Percentiles rank a stretch among this genome's conserved stretches.
These are phyloP conservation scores for Eupithecia tripunctaria DNA, from an alignment of 2,888 invertebrate genomes.

Conservation along the genomic window DNA sequence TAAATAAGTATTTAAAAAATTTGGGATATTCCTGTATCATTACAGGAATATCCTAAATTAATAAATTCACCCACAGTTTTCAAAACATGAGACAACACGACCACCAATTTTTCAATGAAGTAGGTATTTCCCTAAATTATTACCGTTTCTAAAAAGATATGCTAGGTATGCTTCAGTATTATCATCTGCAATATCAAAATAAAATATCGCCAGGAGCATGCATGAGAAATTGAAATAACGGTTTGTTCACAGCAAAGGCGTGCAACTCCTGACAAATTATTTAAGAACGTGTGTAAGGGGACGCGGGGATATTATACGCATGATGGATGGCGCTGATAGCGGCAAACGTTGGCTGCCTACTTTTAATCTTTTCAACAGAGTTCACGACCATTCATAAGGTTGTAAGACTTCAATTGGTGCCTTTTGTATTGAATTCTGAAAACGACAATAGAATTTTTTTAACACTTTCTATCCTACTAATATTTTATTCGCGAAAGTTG, in stretches of 20 bases:
- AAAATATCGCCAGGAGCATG: constrained; percentile 59
- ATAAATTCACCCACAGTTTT: background rate
- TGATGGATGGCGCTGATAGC: constrained; percentile 79
- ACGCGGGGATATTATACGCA: constrained; percentile 74
- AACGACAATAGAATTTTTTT: background rate
- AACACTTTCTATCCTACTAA: background rate
- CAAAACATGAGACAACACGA: background rate
- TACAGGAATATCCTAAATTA: too few species aligned
- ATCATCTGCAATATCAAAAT: constrained; percentile 43
- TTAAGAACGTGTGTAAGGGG: constrained; percentile 81
- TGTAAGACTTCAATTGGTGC: background rate
- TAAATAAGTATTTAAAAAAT: too few species aligned
- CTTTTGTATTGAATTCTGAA: background rate
- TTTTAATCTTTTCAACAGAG: constrained; percentile 66
- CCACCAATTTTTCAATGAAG: background rate
- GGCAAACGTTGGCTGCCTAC: constrained; percentile 57
- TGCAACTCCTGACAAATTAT: constrained; percentile 82
- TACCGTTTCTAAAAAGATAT: background rate
- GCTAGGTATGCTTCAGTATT: background rate
- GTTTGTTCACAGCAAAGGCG: constrained; percentile 65
- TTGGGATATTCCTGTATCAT: too few species aligned
- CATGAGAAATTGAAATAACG: constrained; percentile 66
- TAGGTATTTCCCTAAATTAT: background rate
- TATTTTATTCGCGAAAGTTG: background rate
- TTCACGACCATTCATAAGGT: constrained; percentile 16